Evolutionary conservation across 2,888 invertebrate genomes (phyloP), one percentile per base, ranked within the genome.

Genomic region (Coleophora deauratella): DNA sequence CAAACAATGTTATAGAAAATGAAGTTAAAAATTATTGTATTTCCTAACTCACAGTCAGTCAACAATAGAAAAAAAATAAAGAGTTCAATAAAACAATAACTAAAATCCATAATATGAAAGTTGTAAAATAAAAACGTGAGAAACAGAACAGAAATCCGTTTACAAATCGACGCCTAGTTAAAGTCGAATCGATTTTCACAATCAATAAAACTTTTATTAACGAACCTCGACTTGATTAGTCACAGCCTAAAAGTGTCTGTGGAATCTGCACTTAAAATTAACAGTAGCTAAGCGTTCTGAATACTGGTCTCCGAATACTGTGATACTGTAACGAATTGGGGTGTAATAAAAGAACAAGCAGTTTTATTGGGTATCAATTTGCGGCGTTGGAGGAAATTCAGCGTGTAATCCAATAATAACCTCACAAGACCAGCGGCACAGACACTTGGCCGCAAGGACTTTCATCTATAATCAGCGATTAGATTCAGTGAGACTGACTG

Each of bases 51-150:
- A n/a, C n/a, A n/a, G n/a, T n/a, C n/a, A n/a, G n/a, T n/a, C n/a
- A n/a, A n/a, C n/a, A n/a, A n/a, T n/a, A n/a, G n/a, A n/a, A 21
- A 21, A 21, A 21, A 21, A 21, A 21, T 21, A 6, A 21, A 21
- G 21, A 21, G 21, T 21, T 21, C 57, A 58, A 63, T 64, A 57
- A 78, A 80, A 79, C 67, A 66, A 76, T 77, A 71, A 64, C 69
- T 52, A 51, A 59, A 53, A 57, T 46, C 42, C 47, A 58, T 49
- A 57, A 58, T 49, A 57, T 63, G 62, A 72, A 69, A 69, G 57
- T 66, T 72, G 73, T 71, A 61, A 72, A 74, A 76, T 66, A 75
- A 78, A 79, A 81, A 82, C 82, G 82, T 82, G 82, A 81, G 82
- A 82, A 80, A 71, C 41, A 42, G 69, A 66, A 66, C 55, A 65